Conservation (phyloP, 1,140 invertebrate genomes). For the Drosophila oshimai region DNA sequence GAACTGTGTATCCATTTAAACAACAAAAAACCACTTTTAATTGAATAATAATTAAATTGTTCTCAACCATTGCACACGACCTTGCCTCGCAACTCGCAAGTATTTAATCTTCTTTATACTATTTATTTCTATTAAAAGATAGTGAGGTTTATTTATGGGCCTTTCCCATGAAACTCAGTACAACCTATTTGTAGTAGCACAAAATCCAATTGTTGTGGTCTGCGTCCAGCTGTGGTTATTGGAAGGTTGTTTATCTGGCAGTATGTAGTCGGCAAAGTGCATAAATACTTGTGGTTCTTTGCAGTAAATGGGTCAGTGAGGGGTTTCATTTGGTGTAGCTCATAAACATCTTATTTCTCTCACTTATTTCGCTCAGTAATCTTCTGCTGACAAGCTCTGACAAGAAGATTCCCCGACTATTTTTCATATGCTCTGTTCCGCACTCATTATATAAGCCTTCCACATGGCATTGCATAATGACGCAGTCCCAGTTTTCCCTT, state of each 20-base stretch:
- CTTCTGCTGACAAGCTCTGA: conserved; percentile 29
- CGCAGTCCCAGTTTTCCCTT: conserved; percentile 2
- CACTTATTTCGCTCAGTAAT: conserved; percentile 14
- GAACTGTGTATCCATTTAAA: too few relatives aligned
- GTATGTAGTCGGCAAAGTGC: background rate
- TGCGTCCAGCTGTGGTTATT: conserved; percentile 10
- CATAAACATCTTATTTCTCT: conserved; percentile 7
- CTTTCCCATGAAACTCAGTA: conserved; percentile 4
- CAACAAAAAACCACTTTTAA: too few relatives aligned
- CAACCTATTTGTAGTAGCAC: conserved; percentile 4
- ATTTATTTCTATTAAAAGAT: conserved; percentile 11
- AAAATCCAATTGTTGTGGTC: conserved; percentile 14
- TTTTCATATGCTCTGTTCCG: conserved; percentile 26
- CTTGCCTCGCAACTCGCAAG: background rate
- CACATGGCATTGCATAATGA: conserved; percentile 62
- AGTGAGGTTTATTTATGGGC: background rate
- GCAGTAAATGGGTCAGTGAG: conserved; percentile 33
- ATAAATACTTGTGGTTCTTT: conserved; percentile 13
- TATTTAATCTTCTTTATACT: background rate
- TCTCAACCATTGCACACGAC: background rate
- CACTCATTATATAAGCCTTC: conserved; percentile 52
- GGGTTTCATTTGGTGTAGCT: conserved; percentile 6
- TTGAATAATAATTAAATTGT: background rate
- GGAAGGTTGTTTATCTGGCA: background rate
- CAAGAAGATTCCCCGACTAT: conserved; percentile 19